Percentiles rank a stretch among this genome's conserved stretches.
Conservation (phyloP, 1,140 invertebrate species). For the Drosophila oshimai region DNA sequence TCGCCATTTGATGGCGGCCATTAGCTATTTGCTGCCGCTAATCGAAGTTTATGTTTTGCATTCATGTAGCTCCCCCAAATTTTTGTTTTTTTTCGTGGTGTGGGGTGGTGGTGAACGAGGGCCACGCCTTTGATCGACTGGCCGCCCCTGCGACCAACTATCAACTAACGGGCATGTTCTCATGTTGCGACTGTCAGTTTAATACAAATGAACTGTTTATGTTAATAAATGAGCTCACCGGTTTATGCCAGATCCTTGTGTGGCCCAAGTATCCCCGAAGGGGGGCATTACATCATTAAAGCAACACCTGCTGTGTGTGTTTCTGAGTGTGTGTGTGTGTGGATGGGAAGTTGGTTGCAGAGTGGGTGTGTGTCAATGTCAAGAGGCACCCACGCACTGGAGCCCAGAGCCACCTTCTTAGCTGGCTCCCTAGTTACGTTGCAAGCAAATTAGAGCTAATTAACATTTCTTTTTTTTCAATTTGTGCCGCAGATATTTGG, state of each 20-base stretch:
- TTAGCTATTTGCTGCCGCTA: slow-evolving; percentile 45
- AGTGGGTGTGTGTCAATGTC: slow-evolving; percentile 59
- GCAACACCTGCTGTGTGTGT: slow-evolving; percentile 65
- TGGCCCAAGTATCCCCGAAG: slow-evolving; percentile 1
- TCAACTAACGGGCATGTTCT: slow-evolving; percentile 12
- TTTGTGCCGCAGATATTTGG: slow-evolving; percentile 55
- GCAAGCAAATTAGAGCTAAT: slow-evolving; percentile 70
- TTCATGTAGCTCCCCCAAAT: slow-evolving; percentile 14
- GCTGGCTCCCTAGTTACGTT: background rate
- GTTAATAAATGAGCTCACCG: slow-evolving; percentile 75
- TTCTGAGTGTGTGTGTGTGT: slow-evolving; percentile 4
- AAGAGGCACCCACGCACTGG: slow-evolving; percentile 26
- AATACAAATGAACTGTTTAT: slow-evolving; percentile 79
- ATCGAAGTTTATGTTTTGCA: slow-evolving; percentile 60
- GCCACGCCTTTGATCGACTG: slow-evolving; percentile 10
- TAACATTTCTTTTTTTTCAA: slow-evolving; percentile 76
- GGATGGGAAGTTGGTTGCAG: background rate
- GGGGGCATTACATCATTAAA: slow-evolving; percentile 71
- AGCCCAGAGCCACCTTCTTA: slow-evolving; percentile 4
- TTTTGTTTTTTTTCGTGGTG: background rate
- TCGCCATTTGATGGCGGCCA: slow-evolving; percentile 32
- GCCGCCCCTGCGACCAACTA: background rate
- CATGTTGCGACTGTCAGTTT: slow-evolving; percentile 51
- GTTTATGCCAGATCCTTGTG: slow-evolving; percentile 28
- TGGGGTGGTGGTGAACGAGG: background rate